phyloP scores from a whole-genome alignment of 2,888 invertebrate species.

The Trissoscelio sp. region DNA sequence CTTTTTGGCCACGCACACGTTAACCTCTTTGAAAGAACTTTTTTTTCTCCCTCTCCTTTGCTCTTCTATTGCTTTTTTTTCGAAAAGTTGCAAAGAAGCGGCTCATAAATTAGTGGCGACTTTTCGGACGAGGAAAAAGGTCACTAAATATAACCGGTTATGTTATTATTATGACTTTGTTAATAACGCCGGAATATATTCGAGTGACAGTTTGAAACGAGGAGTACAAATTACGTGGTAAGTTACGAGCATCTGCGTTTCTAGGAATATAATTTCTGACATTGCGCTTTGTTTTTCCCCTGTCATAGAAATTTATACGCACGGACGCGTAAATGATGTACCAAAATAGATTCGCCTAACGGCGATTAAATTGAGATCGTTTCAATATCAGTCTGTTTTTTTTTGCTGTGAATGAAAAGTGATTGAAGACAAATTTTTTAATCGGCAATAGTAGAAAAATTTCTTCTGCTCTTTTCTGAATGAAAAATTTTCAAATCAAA shows the following conservation, averaged over 20 bases:
- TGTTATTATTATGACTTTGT: slow-evolving; percentile 37
- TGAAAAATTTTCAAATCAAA: too few species aligned
- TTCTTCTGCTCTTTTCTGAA: too few species aligned
- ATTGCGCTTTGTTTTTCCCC: slow-evolving; percentile 21
- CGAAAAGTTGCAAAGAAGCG: slow-evolving; percentile 9
- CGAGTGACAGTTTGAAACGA: slow-evolving; percentile 26
- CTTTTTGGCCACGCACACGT: slow-evolving; percentile 25
- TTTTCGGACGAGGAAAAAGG: slow-evolving; percentile 14
- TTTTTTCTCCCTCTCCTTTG: not conserved
- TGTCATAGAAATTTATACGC: slow-evolving; percentile 7
- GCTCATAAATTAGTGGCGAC: slow-evolving; percentile 20
- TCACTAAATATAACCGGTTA: slow-evolving; percentile 14
- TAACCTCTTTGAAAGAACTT: slow-evolving; percentile 7
- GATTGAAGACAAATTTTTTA: too few species aligned
- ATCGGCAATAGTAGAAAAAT: too few species aligned
- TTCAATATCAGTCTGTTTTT: too few species aligned
- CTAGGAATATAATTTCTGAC: slow-evolving; percentile 39
- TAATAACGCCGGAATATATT: slow-evolving; percentile 27
- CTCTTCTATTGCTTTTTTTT: not conserved
- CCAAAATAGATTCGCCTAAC: slow-evolving; percentile 14
- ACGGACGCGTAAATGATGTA: not conserved
- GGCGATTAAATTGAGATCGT: slow-evolving; percentile 2
- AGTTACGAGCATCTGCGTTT: slow-evolving; percentile 37
- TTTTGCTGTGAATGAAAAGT: too few species aligned
- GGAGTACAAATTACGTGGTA: slow-evolving; percentile 32